These are phyloP conservation scores for Argyresthia goedartella DNA, from an alignment of 2,888 invertebrate species.

Conservation along the genomic window DNA sequence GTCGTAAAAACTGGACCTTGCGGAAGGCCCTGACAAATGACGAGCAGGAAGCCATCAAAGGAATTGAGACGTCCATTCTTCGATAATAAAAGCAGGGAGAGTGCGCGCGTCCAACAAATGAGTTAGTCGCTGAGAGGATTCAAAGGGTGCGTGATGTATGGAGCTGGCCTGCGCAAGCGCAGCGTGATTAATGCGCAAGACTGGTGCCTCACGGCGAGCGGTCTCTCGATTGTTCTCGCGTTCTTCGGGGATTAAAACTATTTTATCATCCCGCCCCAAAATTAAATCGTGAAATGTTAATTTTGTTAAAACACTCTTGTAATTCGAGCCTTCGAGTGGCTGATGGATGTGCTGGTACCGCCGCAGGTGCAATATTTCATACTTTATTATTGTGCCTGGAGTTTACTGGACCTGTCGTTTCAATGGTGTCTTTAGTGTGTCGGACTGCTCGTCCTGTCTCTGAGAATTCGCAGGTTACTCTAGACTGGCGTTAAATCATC, in stretches of 20 bases:
- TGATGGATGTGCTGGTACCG: slow-evolving; percentile 18
- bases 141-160: slow-evolving; percentile 52
- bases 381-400: slow-evolving; percentile 17
- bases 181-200: slow-evolving; percentile 49
- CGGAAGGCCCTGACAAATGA: slow-evolving; percentile 31
- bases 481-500: slow-evolving; percentile 1
- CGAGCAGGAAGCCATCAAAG: slow-evolving; percentile 51
- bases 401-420: too few species aligned
- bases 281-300: slow-evolving; percentile 36
- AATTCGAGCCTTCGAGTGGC: slow-evolving; percentile 6
- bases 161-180: slow-evolving; percentile 24
- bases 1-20: slow-evolving; percentile 26
- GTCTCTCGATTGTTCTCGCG: slow-evolving; percentile 12
- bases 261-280: slow-evolving; percentile 16
- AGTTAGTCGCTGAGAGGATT: slow-evolving; percentile 31
- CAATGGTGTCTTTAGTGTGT: slow-evolving; percentile 21
- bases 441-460: neutral
- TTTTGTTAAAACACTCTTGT: slow-evolving; percentile 22
- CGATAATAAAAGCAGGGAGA: slow-evolving; percentile 39
- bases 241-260: slow-evolving; percentile 7
- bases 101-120: slow-evolving; percentile 47
- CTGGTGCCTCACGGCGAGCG: slow-evolving; percentile 25
- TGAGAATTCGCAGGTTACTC: neutral
- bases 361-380: slow-evolving; percentile 19
- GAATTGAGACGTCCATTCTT: slow-evolving; percentile 59